A percentile compares a stretch with the other conserved stretches of the same genome.
phyloP scores from a whole-genome alignment of 2,888 invertebrate genomes.

The Orchestes rusci region DNA sequence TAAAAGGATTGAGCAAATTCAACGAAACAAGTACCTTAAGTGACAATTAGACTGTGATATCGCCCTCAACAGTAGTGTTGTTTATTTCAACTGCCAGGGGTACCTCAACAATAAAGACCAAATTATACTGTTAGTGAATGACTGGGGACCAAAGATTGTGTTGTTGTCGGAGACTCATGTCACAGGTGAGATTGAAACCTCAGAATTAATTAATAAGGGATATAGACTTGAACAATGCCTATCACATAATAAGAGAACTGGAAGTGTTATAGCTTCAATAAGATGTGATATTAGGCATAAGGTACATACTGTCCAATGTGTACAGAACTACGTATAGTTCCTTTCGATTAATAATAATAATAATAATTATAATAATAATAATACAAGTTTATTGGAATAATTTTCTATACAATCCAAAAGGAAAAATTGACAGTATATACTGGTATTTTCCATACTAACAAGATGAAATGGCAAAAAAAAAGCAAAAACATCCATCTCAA shows the following conservation, averaged over 20 bases:
- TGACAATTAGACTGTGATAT: too few species aligned
- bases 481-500: too few species aligned
- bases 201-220: background rate
- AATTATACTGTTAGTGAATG: background rate
- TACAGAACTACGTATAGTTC: background rate
- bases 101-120: background rate
- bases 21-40: background rate
- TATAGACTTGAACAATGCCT: background rate
- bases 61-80: too few species aligned
- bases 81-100: too few species aligned
- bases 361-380: too few species aligned
- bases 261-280: background rate
- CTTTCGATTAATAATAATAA: background rate
- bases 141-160: background rate
- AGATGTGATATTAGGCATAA: background rate
- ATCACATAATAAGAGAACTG: background rate
- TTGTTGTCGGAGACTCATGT: background rate
- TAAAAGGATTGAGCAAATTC: background rate
- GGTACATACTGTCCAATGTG: background rate
- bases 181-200: background rate
- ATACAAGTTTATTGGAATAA: too few species aligned
- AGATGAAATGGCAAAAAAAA: too few species aligned
- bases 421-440: too few species aligned
- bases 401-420: too few species aligned
- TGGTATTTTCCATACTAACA: too few species aligned